Evolutionary conservation across 2,888 invertebrate species (phyloP).

Genomic region (Protophormia terraenovae): DNA sequence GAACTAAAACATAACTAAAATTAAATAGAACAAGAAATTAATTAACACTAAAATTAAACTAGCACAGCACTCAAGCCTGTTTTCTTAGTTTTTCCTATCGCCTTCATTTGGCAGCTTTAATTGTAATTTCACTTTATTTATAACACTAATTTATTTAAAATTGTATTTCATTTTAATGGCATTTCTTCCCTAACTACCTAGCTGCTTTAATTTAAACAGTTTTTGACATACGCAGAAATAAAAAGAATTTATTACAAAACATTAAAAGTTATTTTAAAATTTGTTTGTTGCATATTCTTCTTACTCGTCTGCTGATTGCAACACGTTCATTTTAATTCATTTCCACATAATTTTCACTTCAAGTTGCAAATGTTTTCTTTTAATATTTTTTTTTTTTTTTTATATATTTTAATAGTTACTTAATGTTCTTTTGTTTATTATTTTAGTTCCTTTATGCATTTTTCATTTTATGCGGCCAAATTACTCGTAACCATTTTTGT

Average conservation of each 20-base stretch:
- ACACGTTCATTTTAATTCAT: constrained; percentile 17
- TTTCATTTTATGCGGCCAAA: too few relatives aligned
- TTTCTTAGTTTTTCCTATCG: too few relatives aligned
- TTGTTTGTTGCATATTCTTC: constrained; percentile 27
- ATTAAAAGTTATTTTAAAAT: constrained; percentile 35
- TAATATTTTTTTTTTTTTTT: neutral
- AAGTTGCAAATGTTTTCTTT: constrained; percentile 5
- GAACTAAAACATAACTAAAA: neutral
- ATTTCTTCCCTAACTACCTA: too few relatives aligned
- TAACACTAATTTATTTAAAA: too few relatives aligned
- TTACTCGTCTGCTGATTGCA: neutral
- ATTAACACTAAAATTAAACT: too few relatives aligned
- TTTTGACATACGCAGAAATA: constrained; percentile 1
- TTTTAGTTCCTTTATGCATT: too few relatives aligned
- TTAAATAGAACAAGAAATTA: too few relatives aligned
- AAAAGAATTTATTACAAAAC: constrained; percentile 20
- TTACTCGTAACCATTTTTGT: too few relatives aligned
- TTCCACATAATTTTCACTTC: neutral
- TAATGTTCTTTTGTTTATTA: constrained; percentile 49
- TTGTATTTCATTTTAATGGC: too few relatives aligned
- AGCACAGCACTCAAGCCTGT: too few relatives aligned
- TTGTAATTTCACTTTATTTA: too few relatives aligned
- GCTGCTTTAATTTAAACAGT: constrained; percentile 20
- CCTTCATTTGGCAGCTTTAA: too few relatives aligned
- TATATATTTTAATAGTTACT: constrained; percentile 34